phyloP scores from a whole-genome alignment of 2,113 vertebrate genomes.

The Plotosus lineatus region DNA sequence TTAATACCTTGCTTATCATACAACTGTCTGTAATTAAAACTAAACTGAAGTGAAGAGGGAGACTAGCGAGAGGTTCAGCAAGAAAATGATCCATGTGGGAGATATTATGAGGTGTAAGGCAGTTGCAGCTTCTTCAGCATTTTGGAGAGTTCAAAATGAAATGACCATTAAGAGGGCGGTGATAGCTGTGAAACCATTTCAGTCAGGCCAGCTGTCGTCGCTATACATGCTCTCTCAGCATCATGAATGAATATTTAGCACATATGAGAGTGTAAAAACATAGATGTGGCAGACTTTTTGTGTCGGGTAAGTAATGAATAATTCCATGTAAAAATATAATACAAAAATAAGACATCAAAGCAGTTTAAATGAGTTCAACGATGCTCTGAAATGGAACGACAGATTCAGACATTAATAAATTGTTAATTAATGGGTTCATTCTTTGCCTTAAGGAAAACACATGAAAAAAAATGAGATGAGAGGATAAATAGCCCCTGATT shows the following conservation, averaged over 20 bases:
- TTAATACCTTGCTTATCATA: conserved; percentile 8
- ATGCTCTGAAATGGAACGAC: neutral
- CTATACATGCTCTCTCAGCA: conserved; percentile 23
- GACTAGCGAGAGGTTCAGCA: neutral
- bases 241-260: conserved; percentile 8
- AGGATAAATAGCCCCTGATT: neutral
- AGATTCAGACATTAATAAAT: conserved; percentile 16
- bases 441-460: conserved; percentile 10
- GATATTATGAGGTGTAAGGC: conserved; percentile 13
- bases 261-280: conserved; percentile 5
- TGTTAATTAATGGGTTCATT: neutral
- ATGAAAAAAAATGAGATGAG: conserved; percentile 15
- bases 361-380: neutral
- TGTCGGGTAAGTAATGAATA: too few relatives aligned
- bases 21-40: conserved; percentile 31
- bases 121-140: conserved; percentile 1
- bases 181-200: conserved; percentile 27
- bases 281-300: neutral
- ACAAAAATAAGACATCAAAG: conserved; percentile 8
- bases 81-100: conserved; percentile 23
- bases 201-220: conserved; percentile 3
- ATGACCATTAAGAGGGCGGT: conserved; percentile 5
- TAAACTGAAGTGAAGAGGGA: conserved; percentile 7
- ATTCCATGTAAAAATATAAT: neutral
- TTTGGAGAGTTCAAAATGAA: conserved; percentile 33